Base-by-base conservation (phyloP, 2,797 vertebrate species). In the Alfaro cultratus region DNA sequence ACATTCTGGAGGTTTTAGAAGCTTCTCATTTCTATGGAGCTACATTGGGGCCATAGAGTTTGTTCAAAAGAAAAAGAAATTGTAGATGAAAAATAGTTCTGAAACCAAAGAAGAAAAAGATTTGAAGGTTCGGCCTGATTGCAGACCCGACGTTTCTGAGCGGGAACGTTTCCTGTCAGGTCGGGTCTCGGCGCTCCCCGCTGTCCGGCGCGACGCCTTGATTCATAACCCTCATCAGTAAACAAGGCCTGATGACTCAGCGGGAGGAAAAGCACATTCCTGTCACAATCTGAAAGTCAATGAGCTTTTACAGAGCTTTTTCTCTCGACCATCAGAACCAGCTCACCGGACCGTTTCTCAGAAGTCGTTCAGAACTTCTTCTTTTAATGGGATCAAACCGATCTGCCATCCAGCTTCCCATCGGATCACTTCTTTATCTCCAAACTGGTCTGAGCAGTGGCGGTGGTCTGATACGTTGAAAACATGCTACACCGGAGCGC, bases 241-340 rank as follows among this genome's bases (percentile, higher is more conserved):
- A 95, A 94, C 93, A 91, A 85, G 89, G 90, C 85, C 82, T 76
- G 51, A 80, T 89, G 90, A 91, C 91, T 92, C 91, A 89, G 90
- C 87, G 68, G 91, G 88, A 83, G 86, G 87, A 83, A 85, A 84
- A 88, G 72, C 90, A 88, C 83, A 89, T 88, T 90, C 83, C 76
- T 83, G 86, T 87, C 86, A 84, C 89, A 91, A 53, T 94, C 87
- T 93, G 90, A 94, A 95, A 94, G 91, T 94, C 93, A 93, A 91
- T 92, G 89, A 92, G 89, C 88, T 90, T 43, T 90, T 43, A 76
- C 80, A 45, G 75, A 75, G 68, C 64, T 62, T 62, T 62, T 87
- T 84, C 85, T 89, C 86, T 76, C 80, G 86, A 4, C 51, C 51
- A 53, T 57, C 77, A 80, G 85, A 71, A 80, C 86, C 51, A 5